Base-by-base conservation (phyloP, 2,797 vertebrate genomes). In the Gorsachius magnificus region DNA sequence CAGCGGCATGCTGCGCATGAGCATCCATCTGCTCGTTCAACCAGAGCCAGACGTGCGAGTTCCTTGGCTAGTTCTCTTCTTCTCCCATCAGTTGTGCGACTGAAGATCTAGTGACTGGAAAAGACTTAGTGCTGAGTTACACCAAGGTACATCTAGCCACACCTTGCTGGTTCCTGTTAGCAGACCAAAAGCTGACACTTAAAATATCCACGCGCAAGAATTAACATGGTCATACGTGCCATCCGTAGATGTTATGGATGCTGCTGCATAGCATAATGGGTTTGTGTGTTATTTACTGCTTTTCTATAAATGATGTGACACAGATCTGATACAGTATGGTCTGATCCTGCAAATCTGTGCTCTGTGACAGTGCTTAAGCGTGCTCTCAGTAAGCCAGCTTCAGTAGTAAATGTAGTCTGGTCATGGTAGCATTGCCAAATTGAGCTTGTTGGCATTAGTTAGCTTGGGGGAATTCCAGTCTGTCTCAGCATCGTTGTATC, bases 1-100 rank as follows among this genome's bases (percentile, higher is more conserved):
- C 33, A n/a, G 46, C 2, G 16, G 57, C 82, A 35, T 2, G 0
- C 28, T 12, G 15, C 5, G 6, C 51, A 4, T 0, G 6, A 79
- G 56, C 87, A 50, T 85, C 94, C 79, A 56, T 8, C 84, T 53
- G 46, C 87, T 94, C 3, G 2, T 89, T 71, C 89, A 66, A 17
- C 65, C 1, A 1, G 31, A 65, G 58, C 18, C 69, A 71, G 54
- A 25, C 5, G 5, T 56, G 46, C 5, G 33, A 54, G 28, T n/a
- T 25, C 56, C 45, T 45, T 56, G 56, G 54, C 33, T 69, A 9
- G 5, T 48, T 75, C 56, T 84, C 83, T 41, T 36, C 82, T 72
- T 36, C 82, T 72, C 29, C 74, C 11, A 22, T 19, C 35, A 11
- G 10, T 16, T 0, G 2, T 64, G 22, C n/a, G 38, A 69, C 35